These are phyloP conservation scores for Tetrapedia diversipes DNA, from an alignment of 2,888 invertebrate species.

Conservation along the genomic window DNA sequence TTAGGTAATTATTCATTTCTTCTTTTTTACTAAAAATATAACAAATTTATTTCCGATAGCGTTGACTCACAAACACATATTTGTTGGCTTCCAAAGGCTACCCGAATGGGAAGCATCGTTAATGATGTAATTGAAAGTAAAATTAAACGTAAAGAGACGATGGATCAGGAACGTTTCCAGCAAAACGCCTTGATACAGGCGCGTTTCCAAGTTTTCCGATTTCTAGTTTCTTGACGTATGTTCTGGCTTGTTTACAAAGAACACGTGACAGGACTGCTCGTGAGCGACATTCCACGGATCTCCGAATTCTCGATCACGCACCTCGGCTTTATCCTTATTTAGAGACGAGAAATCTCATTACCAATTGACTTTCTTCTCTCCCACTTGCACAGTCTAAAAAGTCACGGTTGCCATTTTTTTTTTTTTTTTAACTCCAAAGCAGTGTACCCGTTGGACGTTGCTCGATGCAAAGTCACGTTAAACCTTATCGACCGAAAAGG, in stretches of 20 bases:
- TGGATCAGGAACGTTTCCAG: neutral
- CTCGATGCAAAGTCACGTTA: too few species aligned
- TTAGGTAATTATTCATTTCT: too few species aligned
- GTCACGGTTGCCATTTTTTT: too few species aligned
- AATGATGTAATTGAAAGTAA: constrained; percentile 25
- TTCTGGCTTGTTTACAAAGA: constrained; percentile 26
- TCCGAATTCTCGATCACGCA: constrained; percentile 62
- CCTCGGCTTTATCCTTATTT: constrained; percentile 50
- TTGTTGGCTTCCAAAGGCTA: too few species aligned
- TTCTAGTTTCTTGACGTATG: constrained; percentile 15
- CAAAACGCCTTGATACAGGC: neutral
- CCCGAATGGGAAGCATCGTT: too few species aligned
- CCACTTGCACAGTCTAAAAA: too few species aligned
- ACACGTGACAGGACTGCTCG: constrained; percentile 33
- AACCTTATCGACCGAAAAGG: too few species aligned
- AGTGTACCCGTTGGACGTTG: too few species aligned
- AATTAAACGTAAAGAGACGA: neutral
- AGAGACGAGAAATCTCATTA: constrained; percentile 59
- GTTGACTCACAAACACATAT: too few species aligned
- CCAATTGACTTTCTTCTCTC: constrained; percentile 50
- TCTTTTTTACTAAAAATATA: too few species aligned
- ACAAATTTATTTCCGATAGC: too few species aligned
- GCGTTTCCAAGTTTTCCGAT: constrained; percentile 9
- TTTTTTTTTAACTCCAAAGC: too few species aligned
- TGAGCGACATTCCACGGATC: constrained; percentile 59